These are phyloP conservation scores for Augochlorella aurata DNA, from an alignment of 2,888 invertebrate species.

Conservation along the genomic window DNA sequence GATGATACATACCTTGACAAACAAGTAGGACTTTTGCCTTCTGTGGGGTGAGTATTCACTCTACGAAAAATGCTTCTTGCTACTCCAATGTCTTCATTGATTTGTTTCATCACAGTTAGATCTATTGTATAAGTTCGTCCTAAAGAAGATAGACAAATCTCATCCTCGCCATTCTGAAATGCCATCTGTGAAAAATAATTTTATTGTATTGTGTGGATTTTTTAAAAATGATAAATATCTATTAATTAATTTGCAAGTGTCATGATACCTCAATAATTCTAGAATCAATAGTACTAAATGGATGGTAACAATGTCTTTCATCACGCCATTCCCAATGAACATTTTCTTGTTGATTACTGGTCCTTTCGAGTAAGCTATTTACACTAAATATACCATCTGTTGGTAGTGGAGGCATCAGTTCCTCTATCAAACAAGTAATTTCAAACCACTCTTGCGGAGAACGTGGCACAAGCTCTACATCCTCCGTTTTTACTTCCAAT, in stretches of 20 bases:
- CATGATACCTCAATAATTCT: slow-evolving; percentile 92
- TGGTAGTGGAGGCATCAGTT: slow-evolving; percentile 97
- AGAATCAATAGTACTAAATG: slow-evolving; percentile 96
- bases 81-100: slow-evolving; percentile 98
- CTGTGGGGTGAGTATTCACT: slow-evolving; percentile 85
- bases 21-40: slow-evolving; percentile 79
- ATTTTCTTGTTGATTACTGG: slow-evolving; percentile 87
- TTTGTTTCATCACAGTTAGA: slow-evolving; percentile 98
- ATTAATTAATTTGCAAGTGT: not conserved
- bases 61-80: slow-evolving; percentile 95
- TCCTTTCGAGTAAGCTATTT: slow-evolving; percentile 92
- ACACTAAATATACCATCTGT: slow-evolving; percentile 97
- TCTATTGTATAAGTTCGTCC: slow-evolving; percentile 98
- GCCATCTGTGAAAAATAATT: slow-evolving; percentile 85
- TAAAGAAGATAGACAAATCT: slow-evolving; percentile 94
- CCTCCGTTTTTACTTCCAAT: slow-evolving; percentile 84
- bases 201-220: not conserved
- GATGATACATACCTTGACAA: slow-evolving; percentile 74
- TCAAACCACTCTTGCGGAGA: slow-evolving; percentile 98
- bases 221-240: not conserved
- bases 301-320: slow-evolving; percentile 94
- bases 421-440: slow-evolving; percentile 97
- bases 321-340: slow-evolving; percentile 99
- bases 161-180: slow-evolving; percentile 96
- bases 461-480: slow-evolving; percentile 93